Evolutionary conservation across 2,797 vertebrate species (phyloP).

Genomic region (Scyliorhinus canicula): DNA sequence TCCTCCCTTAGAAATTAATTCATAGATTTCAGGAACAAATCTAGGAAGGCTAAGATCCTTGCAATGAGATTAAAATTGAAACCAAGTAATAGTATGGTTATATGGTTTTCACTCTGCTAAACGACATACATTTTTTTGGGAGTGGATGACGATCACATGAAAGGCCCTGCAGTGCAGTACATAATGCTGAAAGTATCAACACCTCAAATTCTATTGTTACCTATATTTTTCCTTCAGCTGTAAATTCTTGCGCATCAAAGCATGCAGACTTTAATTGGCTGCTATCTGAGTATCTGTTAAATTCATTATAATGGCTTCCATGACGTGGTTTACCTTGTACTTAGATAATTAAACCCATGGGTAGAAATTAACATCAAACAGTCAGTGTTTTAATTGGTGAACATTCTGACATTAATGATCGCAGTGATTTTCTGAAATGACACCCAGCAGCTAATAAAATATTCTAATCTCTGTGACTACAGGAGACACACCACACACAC

Average conservation of each 20-base stretch:
- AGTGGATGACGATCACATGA: slow-evolving; percentile 44
- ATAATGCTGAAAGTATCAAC: background rate
- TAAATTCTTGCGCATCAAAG: background rate
- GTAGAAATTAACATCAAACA: background rate
- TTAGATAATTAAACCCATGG: slow-evolving; percentile 33
- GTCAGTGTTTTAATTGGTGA: background rate
- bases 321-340: slow-evolving; percentile 18
- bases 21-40: slow-evolving; percentile 53
- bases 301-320: background rate
- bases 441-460: background rate
- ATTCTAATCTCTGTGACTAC: background rate
- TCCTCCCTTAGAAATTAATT: slow-evolving; percentile 60
- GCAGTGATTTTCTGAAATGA: slow-evolving; percentile 31
- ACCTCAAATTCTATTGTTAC: background rate
- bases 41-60: slow-evolving; percentile 52
- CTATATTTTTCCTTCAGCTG: background rate
- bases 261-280: slow-evolving; percentile 3
- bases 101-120: slow-evolving; percentile 38
- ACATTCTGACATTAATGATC: background rate
- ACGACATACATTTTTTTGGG: slow-evolving; percentile 38
- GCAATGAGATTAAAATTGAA: slow-evolving; percentile 52
- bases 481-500: background rate
- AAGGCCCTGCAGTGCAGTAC: background rate
- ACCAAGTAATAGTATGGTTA: slow-evolving; percentile 45
- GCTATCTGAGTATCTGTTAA: background rate